Conservation (phyloP, 2,888 invertebrate species). For the Hyposoter didymator region DNA sequence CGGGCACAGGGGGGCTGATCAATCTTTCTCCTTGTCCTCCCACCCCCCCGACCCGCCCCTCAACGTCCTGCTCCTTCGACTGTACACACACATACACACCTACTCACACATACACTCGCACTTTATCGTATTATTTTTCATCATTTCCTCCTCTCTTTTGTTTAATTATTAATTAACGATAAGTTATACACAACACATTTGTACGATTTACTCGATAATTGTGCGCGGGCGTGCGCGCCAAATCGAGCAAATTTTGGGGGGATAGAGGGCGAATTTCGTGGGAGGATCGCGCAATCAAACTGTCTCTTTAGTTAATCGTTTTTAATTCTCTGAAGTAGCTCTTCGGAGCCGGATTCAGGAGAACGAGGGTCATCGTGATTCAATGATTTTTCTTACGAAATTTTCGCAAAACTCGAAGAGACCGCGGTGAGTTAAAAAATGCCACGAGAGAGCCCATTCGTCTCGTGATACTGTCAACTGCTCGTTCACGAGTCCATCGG, state of each 20-base stretch:
- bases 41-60: too few species aligned
- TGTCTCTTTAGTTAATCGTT: conserved; percentile 26
- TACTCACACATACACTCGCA: conserved; percentile 35
- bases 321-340: conserved; percentile 18
- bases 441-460: conserved; percentile 67
- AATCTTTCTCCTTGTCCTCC: background rate
- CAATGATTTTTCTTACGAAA: background rate
- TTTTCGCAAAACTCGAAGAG: conserved; percentile 10
- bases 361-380: background rate
- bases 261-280: background rate
- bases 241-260: conserved; percentile 70
- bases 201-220: conserved; percentile 82
- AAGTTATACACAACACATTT: conserved; percentile 84
- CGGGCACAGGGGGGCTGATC: background rate
- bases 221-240: conserved; percentile 70
- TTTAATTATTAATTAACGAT: conserved; percentile 80
- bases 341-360: background rate
- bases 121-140: conserved; percentile 55
- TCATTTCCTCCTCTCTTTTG: conserved; percentile 44
- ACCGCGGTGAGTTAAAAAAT: conserved; percentile 4
- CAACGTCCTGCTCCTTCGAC: background rate
- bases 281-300: conserved; percentile 13
- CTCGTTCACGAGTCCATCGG: background rate
- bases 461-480: conserved; percentile 60
- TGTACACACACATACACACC: conserved; percentile 2